Evolutionary conservation across 1,140 invertebrate genomes (phyloP), one percentile per base, ranked within the genome.

Genomic region (Phortica variegata): DNA sequence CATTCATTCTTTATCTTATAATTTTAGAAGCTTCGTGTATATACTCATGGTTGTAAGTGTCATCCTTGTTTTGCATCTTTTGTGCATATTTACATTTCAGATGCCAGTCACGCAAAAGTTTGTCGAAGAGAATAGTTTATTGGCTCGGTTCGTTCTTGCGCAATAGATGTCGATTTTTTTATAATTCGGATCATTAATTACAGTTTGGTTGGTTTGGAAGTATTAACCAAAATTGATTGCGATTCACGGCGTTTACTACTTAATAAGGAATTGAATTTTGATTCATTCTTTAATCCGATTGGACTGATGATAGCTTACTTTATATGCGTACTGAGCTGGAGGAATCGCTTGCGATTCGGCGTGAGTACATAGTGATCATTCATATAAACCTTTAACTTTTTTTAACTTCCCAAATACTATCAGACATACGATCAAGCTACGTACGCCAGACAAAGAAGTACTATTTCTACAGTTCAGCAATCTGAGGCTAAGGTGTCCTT

Each of bases 301-400:
- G 79, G 87, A 26, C 73, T 97, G 36, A 81, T 90, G 39, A 79
- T 84, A 58, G 81, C 88, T 0, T 91, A 89, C 65, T 90, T 84
- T 60, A 75, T 87, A 26, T 71, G 89, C 32, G 84, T 83, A 0
- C 75, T 88, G 46, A 87, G 87, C 65, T 82, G 86, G 0, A 79
- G 82, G 52, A 82, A 84, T 58, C 76, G 88, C 5, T 77, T 84
- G 10, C 83, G 82, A 53, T 82, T 83, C 43, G 82, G 84, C 80
- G 87, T 87, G 79, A 58, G 10, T 6, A 26, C 5, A 26, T 6
- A 26, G 23, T 10, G 10, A 26, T 6, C 23, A 26, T 6, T 10
- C 5, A 26, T 26, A 10, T 10, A 6, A 5, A 26, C 5, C 23
- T 26, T 26, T 26, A 56, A 8, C 5, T 55, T 5, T 44, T 46